Base-by-base conservation (phyloP, 2,888 invertebrate genomes). In the Drosophila villosipedis region DNA sequence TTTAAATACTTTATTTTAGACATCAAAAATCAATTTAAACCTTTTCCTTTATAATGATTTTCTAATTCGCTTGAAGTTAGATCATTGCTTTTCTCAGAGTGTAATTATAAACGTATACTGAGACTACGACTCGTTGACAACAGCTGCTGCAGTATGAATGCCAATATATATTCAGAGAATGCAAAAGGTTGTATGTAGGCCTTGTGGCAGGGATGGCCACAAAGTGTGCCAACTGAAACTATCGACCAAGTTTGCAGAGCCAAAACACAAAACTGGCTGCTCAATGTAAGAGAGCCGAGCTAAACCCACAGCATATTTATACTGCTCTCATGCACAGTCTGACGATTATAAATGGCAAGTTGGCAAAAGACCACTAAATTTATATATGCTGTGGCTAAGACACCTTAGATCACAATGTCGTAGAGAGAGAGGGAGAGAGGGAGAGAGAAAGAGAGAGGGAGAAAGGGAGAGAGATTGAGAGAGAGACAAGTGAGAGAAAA, bases 281-380 rank as follows among this genome's bases (percentile, higher is more conserved):
- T n/a, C 39, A 12, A 25, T 33, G 9, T 14, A 12, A 5, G 37
- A 35, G 0, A 35, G 14, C 14, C 31, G 4, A n/a, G 19, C 25
- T 5, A 6, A 33, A 52, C n/a, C 60, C 60, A 55, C 68, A 31
- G 59, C 25, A 28, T 37, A 69, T 69, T 69, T 70, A 58, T 43
- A 58, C 22, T 54, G 31, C 54, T 31, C 62, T 61, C 76, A 68
- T 68, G 73, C 74, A 82, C 69, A 76, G 68, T 68, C 66, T 70
- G 58, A 80, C 50, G 72, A 78, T 85, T 80, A 88, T 80, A 83
- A 88, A 85, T 82, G 83, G 83, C 82, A 72, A 73, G 53, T 67
- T 57, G 28, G 22, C n/a, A 31, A 39, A 28, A 57, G 12, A 22
- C 25, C 25, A 25, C 50, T 63, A 43, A 31, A 80, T 82, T 69